Evolutionary conservation across 2,113 vertebrate genomes (phyloP).

Genomic region (Chloropsis cyanopogon): DNA sequence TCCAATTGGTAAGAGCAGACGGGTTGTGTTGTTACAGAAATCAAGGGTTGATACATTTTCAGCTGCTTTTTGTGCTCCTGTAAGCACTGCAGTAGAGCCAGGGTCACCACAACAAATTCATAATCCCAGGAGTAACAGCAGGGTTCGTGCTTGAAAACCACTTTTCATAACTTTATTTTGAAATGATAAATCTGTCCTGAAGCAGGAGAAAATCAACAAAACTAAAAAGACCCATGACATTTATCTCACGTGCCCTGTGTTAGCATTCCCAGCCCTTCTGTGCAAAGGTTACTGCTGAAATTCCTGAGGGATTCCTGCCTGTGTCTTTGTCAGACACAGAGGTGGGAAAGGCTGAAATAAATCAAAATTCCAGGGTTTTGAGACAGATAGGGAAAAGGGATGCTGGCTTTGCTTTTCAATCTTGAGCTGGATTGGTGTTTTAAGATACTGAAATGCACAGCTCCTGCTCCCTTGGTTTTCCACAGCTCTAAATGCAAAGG

Average conservation of each 20-base stretch:
- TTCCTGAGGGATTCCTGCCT: background rate
- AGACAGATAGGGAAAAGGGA: background rate
- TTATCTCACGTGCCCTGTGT: background rate
- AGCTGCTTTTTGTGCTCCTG: fast-evolving
- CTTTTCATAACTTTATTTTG: background rate
- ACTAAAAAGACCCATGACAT: background rate
- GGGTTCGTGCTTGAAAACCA: background rate
- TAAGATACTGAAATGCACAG: background rate
- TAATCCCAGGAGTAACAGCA: background rate
- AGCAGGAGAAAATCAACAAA: background rate
- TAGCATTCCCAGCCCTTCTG: background rate
- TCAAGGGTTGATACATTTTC: background rate
- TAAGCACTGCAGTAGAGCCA: background rate
- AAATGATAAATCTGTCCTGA: background rate
- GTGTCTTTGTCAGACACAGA: background rate
- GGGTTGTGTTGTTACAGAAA: background rate
- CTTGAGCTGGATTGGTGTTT: background rate
- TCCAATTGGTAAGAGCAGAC: background rate
- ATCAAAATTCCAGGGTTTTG: background rate
- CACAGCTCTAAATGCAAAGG: too few species aligned
- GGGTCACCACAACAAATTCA: background rate
- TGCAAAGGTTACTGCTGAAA: background rate
- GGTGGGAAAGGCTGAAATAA: background rate
- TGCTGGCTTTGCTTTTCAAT: background rate
- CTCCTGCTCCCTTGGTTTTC: background rate